Conservation (phyloP, 2,888 invertebrate genomes). For the Doris montereyensis region DNA sequence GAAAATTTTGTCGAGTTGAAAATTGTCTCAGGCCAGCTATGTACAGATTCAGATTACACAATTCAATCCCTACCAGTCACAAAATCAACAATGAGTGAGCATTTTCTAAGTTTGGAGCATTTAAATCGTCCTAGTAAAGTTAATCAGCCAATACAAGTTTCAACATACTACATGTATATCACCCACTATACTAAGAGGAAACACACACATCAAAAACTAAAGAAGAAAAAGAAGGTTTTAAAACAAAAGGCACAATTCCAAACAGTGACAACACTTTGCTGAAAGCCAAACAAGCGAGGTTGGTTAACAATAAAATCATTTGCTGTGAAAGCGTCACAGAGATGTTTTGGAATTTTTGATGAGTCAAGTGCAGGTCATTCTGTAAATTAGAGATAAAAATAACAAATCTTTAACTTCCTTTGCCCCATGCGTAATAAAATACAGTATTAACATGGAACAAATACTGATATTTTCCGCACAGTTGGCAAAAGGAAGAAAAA, state of each 20-base stretch:
- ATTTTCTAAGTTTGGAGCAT: too few species aligned
- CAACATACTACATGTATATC: too few species aligned
- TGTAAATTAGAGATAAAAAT: constrained; percentile 71
- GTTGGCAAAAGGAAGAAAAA: too few species aligned
- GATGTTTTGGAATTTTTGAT: constrained; percentile 95
- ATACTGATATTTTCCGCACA: background rate
- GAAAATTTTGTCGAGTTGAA: too few species aligned
- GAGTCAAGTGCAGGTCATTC: constrained; percentile 97
- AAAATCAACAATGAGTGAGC: too few species aligned
- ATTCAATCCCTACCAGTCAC: too few species aligned
- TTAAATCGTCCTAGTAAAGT: too few species aligned
- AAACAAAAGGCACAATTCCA: background rate
- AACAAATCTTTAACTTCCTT: background rate
- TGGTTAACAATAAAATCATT: constrained; percentile 92
- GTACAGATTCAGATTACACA: too few species aligned
- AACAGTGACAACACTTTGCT: too few species aligned
- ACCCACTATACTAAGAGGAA: too few species aligned
- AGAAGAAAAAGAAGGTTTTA: background rate
- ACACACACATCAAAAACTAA: constrained; percentile 80
- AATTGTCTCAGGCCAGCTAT: too few species aligned
- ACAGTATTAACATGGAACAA: background rate
- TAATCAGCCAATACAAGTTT: too few species aligned
- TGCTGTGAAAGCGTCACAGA: constrained; percentile 88
- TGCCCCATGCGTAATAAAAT: background rate
- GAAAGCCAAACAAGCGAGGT: constrained; percentile 92